phyloP scores from a whole-genome alignment of 2,797 vertebrate species.

The Ctenosaura bakeri region DNA sequence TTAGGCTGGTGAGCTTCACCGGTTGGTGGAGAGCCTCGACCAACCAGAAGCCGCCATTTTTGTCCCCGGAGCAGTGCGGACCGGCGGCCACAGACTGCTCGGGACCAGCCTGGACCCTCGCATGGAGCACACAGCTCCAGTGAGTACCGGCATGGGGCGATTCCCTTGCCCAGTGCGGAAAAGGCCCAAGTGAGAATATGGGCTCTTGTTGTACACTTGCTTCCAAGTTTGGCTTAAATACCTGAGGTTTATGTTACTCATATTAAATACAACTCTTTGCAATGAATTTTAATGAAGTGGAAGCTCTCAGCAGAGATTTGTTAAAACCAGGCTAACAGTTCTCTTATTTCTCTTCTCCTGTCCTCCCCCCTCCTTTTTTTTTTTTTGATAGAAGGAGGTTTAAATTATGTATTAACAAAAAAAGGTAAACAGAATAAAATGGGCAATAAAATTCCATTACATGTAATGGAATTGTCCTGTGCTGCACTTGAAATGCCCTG shows the following conservation, averaged over 20 bases:
- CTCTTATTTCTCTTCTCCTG: constrained; percentile 60
- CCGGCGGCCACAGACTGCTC: too few relatives aligned
- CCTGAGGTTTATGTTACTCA: constrained; percentile 75
- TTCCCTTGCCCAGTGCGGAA: too few relatives aligned
- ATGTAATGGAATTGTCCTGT: constrained; percentile 88
- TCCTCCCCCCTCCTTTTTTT: too few relatives aligned
- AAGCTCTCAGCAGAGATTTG: constrained; percentile 84
- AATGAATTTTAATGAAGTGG: constrained; percentile 82
- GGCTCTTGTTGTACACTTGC: constrained; percentile 50
- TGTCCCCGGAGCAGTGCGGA: too few relatives aligned
- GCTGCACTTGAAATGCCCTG: constrained; percentile 86
- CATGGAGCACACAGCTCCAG: too few relatives aligned
- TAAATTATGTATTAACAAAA: constrained; percentile 89
- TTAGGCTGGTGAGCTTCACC: too few relatives aligned
- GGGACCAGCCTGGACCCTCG: too few relatives aligned
- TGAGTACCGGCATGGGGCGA: too few relatives aligned
- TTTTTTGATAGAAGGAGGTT: constrained; percentile 80
- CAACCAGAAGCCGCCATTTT: too few relatives aligned
- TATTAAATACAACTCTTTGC: constrained; percentile 81
- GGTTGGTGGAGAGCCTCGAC: too few relatives aligned
- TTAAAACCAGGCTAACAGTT: constrained; percentile 85
- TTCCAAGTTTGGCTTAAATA: constrained; percentile 80
- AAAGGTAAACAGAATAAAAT: constrained; percentile 90
- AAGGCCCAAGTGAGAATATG: constrained; percentile 54
- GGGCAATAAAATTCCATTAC: constrained; percentile 88